Evolutionary conservation across 2,797 vertebrate genomes (phyloP).

Genomic region (Phoeniculus purpureus): DNA sequence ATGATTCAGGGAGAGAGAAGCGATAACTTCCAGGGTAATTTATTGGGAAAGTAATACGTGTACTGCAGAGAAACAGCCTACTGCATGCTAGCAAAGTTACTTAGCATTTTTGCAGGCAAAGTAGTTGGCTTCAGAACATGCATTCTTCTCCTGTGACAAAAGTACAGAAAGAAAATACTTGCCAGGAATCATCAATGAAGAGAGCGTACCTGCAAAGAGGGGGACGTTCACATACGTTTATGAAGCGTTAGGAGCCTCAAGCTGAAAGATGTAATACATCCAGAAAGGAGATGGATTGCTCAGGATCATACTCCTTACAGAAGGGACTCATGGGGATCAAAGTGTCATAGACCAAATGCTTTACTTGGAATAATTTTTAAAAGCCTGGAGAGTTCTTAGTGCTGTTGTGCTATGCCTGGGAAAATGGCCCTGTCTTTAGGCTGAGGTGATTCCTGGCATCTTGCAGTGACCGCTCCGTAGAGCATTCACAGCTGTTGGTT

Average conservation of each 20-base stretch:
- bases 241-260: neutral
- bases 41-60: slow-evolving; percentile 45
- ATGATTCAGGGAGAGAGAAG: slow-evolving; percentile 33
- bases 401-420: neutral
- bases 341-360: neutral
- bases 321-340: rapidly evolving
- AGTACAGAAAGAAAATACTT: neutral
- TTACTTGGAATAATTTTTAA: neutral
- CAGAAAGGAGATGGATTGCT: neutral
- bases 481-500: neutral
- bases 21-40: slow-evolving; percentile 48
- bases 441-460: neutral
- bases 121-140: neutral
- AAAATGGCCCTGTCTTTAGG: neutral
- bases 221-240: neutral
- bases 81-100: neutral
- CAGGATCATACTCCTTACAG: neutral
- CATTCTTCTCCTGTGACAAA: neutral
- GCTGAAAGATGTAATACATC: neutral
- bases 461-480: neutral
- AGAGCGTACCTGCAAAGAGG: neutral
- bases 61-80: slow-evolving; percentile 13
- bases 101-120: neutral
- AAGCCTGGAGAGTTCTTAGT: neutral
- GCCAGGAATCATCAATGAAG: neutral